Evolutionary conservation across 2,888 invertebrate species (phyloP), one percentile per base, ranked within the genome.

Genomic region (Parasteatoda lunata): DNA sequence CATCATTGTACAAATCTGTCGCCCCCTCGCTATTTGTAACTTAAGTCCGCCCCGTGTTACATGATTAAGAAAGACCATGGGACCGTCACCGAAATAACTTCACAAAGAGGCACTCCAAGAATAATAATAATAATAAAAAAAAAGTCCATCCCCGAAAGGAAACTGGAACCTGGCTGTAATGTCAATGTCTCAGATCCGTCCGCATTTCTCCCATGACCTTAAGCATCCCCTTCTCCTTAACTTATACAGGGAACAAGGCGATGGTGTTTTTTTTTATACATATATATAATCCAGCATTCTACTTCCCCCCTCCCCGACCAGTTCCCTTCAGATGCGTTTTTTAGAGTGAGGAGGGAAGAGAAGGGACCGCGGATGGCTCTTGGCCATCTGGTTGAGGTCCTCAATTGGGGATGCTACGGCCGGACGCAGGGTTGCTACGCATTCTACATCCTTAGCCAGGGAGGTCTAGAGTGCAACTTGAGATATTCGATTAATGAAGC

Each of bases 91-190:
- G 64, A 73, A 45, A 68, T 9, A 68, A 68, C 66, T 15, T 15
- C 66, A 30, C 13, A 48, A 49, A 52, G 30, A 79, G 70, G 52
- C 66, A 45, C 80, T 71, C 80, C 45, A 9, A 71, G 30, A 54
- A 59, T 45, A 52, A 71, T 72, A 64, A 79, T 15, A 76, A 70
- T 45, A 72, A 77, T 47, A 66, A 54, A 77, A 47, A 79, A 69
- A 59, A 59, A 69, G 79, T 77, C 80, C 85, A 65, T 64, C 69
- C 71, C 83, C 71, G 30, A 84, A 77, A 86, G 80, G 85, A 86
- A 86, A 86, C 85, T 86, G 80, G 85, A 86, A 86, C 85, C 85
- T 86, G 85, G 85, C 85, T 86, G 85, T 86, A 86, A 86, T 86
- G 85, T 86, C 85, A 86, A 86, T 86, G 85, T 79, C 85, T 86